These are phyloP conservation scores for Xerus rutilus DNA, from an alignment of 2,797 vertebrate species.

Conservation along the genomic window DNA sequence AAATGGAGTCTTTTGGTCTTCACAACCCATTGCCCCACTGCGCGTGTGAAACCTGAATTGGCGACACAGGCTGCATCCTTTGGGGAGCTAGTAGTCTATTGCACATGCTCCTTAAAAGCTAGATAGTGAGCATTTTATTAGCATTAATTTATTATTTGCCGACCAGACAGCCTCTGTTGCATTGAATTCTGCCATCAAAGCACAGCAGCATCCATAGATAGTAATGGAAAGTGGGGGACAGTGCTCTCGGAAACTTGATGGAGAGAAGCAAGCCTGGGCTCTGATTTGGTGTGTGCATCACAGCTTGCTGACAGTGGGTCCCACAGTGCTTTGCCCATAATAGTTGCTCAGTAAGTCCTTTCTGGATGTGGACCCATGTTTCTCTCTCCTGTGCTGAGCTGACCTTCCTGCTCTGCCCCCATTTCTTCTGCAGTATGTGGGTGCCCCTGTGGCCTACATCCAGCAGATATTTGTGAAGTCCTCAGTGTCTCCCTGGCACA, in stretches of 20 bases:
- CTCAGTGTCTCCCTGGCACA: conserved; percentile 97
- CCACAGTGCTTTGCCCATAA: neutral
- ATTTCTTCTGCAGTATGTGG: conserved; percentile 91
- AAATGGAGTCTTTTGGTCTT: neutral
- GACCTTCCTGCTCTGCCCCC: neutral
- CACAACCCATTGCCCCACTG: neutral
- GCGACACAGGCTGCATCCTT: neutral
- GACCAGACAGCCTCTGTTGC: neutral
- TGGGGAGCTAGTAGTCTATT: neutral
- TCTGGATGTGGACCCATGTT: rapidly evolving
- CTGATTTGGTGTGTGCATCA: neutral
- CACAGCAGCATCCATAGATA: rapidly evolving
- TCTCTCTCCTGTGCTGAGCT: neutral
- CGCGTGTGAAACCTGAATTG: neutral
- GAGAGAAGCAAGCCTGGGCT: neutral
- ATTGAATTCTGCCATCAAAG: neutral
- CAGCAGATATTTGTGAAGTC: conserved; percentile 98
- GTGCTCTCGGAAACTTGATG: neutral
- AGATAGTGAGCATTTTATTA: neutral
- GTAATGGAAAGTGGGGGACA: neutral
- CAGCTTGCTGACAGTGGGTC: neutral
- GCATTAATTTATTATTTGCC: neutral
- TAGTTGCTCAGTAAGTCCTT: neutral
- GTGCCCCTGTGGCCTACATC: conserved; percentile 96
- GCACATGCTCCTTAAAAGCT: neutral